phyloP scores from a whole-genome alignment of 1,140 invertebrate species.

The Drosophila pandora region DNA sequence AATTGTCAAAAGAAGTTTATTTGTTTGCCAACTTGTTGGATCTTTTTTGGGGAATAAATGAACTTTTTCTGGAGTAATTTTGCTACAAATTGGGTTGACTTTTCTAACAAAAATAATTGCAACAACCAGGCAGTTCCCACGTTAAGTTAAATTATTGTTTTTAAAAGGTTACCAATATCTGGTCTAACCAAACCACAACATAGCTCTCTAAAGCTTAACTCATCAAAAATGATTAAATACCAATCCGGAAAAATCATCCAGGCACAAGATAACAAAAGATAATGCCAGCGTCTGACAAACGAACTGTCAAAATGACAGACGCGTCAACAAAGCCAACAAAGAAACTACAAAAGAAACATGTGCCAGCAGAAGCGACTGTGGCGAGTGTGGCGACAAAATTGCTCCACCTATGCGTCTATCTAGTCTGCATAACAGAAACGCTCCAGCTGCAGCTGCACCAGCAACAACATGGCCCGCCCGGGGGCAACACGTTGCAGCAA shows the following conservation, averaged over 20 bases:
- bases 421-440: conserved; percentile 71
- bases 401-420: conserved; percentile 69
- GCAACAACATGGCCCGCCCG: conserved; percentile 57
- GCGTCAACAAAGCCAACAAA: conserved; percentile 52
- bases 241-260: conserved; percentile 43
- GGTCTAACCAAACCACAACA: conserved; percentile 5
- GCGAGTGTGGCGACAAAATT: conserved; percentile 24
- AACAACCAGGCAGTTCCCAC: not conserved
- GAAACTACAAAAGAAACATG: conserved; percentile 37
- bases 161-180: not conserved
- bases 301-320: conserved; percentile 80
- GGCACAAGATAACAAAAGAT: conserved; percentile 22
- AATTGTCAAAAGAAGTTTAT: conserved; percentile 55
- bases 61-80: not conserved
- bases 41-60: not conserved
- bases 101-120: conserved; percentile 9
- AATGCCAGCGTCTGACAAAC: conserved; percentile 72
- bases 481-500: conserved; percentile 75
- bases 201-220: conserved; percentile 35
- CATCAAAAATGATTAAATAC: conserved; percentile 45
- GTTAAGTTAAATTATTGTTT: not conserved
- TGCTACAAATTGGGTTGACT: conserved; percentile 1
- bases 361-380: conserved; percentile 17
- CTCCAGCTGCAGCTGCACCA: conserved; percentile 49
- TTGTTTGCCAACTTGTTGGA: conserved; percentile 34